Evolutionary conservation across 2,113 vertebrate genomes (phyloP), one percentile per base, ranked within the genome.

Genomic region (Aphyosemion australe): DNA sequence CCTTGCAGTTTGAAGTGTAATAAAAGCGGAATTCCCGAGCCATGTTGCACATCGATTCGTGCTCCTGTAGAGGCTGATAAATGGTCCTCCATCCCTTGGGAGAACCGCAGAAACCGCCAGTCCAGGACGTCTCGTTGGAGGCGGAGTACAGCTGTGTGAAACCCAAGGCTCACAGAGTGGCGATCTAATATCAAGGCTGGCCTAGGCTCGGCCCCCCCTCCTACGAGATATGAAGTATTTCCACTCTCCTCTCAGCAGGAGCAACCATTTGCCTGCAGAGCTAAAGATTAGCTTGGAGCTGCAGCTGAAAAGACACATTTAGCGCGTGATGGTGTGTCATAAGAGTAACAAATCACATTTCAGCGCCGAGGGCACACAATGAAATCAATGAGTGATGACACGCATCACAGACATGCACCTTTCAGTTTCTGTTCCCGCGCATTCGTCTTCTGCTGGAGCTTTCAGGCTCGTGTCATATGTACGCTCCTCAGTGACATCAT

Each of bases 1-100:
- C 87, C 83, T 85, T 88, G 87, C 84, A 76, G 66, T 85, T 85
- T 83, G 83, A 87, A 87, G 73, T 74, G 76, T 83, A 87, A 86
- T 89, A 84, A 87, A 88, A 84, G 79, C 71, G 68, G 64, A 84
- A 89, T 82, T 76, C 80, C 69, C 73, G 56, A 67, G 72, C 76
- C 60, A 75, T 76, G 74, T 70, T 76, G 60, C 82, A 70, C 87
- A 79, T 90, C 68, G 52, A 88, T 89, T 84, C 34, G 12, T 72
- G 82, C 78, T 88, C 78, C 83, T 77, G 43, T 69, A 65, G 65
- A 69, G 69, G 72, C 72, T 88, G 83, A 89, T 85, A 75, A 88
- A 86, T 82, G 73, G 71, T 67, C 72, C 74, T 56, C 41, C 49
- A 41, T 37, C 69, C 64, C 59, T 32, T 9, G 49, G 82, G 78